Evolutionary conservation across 2,888 invertebrate species (phyloP), one percentile per base, ranked within the genome.

Genomic region (Antitype chi): DNA sequence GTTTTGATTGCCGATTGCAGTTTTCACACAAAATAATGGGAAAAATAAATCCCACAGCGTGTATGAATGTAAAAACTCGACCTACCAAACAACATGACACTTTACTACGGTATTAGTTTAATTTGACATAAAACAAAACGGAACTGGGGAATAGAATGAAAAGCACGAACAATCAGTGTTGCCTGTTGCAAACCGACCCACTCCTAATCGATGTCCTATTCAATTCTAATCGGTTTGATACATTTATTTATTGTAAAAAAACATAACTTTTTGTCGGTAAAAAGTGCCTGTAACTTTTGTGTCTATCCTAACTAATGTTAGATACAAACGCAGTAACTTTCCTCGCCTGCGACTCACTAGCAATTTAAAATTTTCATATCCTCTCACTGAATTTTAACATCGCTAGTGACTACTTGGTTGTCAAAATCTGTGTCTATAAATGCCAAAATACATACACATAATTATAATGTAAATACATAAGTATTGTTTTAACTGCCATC

Each of bases 51-150:
- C 25, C 9, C 70, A 68, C 52, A 67, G 59, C 55, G 53, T 47
- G 43, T 62, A 43, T 70, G 49, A 32, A 32, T 32, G 6, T 43
- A 78, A 32, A 43, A 85, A 85, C 68, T 59, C 69, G 69, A 47
- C 43, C 1, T 49, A 64, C 38, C 67, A 76, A 69, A 64, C 75
- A 73, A 73, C 59, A 52, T 78, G 75, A 81, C 81, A 79, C 55
- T 74, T 47, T 47, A 74, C 38, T 38, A 38, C n/a, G n/a, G n/a
- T n/a, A n/a, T n/a, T n/a, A n/a, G n/a, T n/a, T 38, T 38, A 38
- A 15, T 59, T 63, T 79, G 78, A 79, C 81, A n/a, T 66, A 23
- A 5, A 53, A 59, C 55, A 81, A 74, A 81, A 67, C 55, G 66
- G 49, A 64, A 80, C 60, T 47, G 15, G 17, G 17, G 49, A 75